Percentiles rank a stretch among this genome's conserved stretches.
These are phyloP conservation scores for Gambusia affinis DNA, from an alignment of 2,113 vertebrate species.

Conservation along the genomic window DNA sequence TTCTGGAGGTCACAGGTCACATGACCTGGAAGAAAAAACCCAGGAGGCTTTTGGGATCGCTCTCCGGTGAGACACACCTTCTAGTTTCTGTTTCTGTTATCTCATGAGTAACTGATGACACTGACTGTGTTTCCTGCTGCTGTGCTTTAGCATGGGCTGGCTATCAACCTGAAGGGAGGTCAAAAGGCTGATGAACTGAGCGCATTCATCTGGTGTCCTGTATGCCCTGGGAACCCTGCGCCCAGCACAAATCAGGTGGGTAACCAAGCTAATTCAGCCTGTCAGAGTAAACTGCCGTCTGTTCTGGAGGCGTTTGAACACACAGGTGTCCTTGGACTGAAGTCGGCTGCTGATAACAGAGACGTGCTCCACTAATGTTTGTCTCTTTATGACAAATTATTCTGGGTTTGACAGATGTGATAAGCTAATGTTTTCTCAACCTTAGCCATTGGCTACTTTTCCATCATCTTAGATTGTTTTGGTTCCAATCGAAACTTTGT, in stretches of 20 bases:
- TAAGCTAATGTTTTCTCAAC: not conserved
- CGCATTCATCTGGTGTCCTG: slow-evolving; percentile 61
- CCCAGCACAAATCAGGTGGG: slow-evolving; percentile 71
- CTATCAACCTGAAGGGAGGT: slow-evolving; percentile 76
- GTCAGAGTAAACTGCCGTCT: not conserved
- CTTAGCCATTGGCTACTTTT: not conserved
- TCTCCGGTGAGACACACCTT: slow-evolving; percentile 70
- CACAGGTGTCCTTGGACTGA: slow-evolving; percentile 12
- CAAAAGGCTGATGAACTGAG: slow-evolving; percentile 77
- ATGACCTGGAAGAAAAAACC: slow-evolving; percentile 83
- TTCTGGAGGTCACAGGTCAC: slow-evolving; percentile 79
- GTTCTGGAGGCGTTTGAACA: slow-evolving; percentile 5
- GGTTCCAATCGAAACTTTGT: too few species aligned
- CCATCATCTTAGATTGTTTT: not conserved
- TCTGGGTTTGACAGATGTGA: not conserved
- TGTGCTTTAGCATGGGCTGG: slow-evolving; percentile 71
- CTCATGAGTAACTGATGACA: not conserved
- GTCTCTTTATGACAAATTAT: not conserved
- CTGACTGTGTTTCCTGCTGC: not conserved
- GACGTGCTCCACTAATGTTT: not conserved
- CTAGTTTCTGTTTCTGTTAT: not conserved
- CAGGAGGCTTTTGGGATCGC: slow-evolving; percentile 77
- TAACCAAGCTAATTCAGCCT: slow-evolving; percentile 17
- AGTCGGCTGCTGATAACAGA: not conserved
- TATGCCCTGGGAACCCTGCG: slow-evolving; percentile 71